Conservation (phyloP, 2,888 invertebrate genomes). For the Drosophila robusta region DNA sequence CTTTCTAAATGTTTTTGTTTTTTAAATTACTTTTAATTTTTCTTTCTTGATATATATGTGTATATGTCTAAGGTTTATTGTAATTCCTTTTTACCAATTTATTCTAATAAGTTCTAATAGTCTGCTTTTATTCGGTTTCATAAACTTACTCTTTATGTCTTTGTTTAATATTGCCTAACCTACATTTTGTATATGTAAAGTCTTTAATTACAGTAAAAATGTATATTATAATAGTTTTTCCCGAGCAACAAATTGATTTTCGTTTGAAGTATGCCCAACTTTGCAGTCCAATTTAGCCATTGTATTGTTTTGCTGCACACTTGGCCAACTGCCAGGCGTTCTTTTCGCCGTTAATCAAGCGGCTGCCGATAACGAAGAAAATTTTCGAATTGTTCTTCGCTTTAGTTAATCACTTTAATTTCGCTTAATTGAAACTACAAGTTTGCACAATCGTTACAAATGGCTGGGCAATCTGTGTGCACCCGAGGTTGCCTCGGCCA, state of each 20-base stretch:
- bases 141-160: too few species aligned
- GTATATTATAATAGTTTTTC: too few species aligned
- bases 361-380: slow-evolving; percentile 21
- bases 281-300: neutral
- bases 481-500: slow-evolving; percentile 18
- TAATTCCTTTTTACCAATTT: too few species aligned
- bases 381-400: slow-evolving; percentile 13
- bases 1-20: too few species aligned
- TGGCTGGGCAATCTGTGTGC: slow-evolving; percentile 22
- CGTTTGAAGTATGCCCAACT: neutral
- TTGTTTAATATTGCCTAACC: too few species aligned
- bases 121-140: too few species aligned
- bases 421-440: slow-evolving; percentile 62
- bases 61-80: too few species aligned
- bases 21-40: too few species aligned
- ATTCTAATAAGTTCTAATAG: too few species aligned
- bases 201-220: too few species aligned
- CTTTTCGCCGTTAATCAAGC: slow-evolving; percentile 39
- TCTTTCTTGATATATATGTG: too few species aligned
- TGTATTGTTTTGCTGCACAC: neutral
- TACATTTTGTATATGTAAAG: too few species aligned
- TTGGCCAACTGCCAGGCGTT: neutral
- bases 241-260: neutral
- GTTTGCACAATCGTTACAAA: slow-evolving; percentile 28
- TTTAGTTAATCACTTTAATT: slow-evolving; percentile 68